These are phyloP conservation scores for Tachina lurida DNA, from an alignment of 2,888 invertebrate species.

Conservation along the genomic window DNA sequence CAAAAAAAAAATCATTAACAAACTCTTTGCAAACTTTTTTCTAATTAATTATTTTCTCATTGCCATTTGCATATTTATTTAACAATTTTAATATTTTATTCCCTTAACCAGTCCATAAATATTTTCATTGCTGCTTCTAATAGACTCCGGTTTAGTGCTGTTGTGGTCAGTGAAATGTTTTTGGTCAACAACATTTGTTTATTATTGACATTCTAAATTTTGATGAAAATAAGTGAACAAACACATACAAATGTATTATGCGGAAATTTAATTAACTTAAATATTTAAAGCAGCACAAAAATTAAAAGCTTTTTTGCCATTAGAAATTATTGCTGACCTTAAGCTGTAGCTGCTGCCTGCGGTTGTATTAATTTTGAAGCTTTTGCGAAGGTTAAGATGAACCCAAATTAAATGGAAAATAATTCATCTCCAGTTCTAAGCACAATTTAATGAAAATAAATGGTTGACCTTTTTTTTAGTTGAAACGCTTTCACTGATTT, in stretches of 20 bases:
- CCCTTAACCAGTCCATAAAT: conserved; percentile 37
- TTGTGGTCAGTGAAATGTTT: conserved; percentile 38
- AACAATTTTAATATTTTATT: conserved; percentile 45
- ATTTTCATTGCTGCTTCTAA: conserved; percentile 16
- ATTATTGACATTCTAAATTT: conserved; percentile 59
- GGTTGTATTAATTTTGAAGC: conserved; percentile 20
- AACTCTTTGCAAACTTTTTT: neutral
- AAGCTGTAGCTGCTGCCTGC: conserved; percentile 17
- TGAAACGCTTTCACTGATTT: neutral
- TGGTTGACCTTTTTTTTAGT: conserved; percentile 36
- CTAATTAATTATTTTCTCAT: conserved; percentile 1
- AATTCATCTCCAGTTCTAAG: conserved; percentile 23
- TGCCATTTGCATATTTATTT: conserved; percentile 19
- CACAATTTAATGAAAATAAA: conserved; percentile 3
- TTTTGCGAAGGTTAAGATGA: conserved; percentile 1
- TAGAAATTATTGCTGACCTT: conserved; percentile 47
- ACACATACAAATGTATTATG: conserved; percentile 42
- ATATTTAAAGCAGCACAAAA: conserved; percentile 30
- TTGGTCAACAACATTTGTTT: conserved; percentile 58
- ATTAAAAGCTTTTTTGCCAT: conserved; percentile 27
- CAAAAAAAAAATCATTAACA: conserved; percentile 9
- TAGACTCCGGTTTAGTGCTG: conserved; percentile 45
- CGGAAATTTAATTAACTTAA: conserved; percentile 64
- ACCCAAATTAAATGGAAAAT: conserved; percentile 23
- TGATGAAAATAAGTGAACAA: conserved; percentile 1